Evolutionary conservation across 2,113 vertebrate genomes (phyloP).

Genomic region (Sinocyclocheilus anophthalmus): DNA sequence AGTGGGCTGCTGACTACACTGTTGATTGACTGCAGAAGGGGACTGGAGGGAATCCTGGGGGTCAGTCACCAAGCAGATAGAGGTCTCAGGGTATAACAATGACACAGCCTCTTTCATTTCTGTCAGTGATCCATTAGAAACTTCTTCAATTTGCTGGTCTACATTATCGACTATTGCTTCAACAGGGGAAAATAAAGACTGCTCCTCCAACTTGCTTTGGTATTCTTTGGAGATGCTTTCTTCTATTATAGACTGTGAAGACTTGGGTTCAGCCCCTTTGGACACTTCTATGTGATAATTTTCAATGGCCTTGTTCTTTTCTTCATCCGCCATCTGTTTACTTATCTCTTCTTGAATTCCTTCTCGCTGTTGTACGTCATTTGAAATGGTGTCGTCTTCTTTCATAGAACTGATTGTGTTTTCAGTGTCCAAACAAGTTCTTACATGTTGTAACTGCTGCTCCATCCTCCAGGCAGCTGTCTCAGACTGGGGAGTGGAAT

Average conservation of each 20-base stretch:
- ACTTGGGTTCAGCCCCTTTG: constrained; percentile 32
- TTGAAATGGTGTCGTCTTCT: constrained; percentile 12
- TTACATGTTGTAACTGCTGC: neutral
- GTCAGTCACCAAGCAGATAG: constrained; percentile 12
- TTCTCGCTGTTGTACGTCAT: constrained; percentile 52
- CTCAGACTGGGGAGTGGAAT: constrained; percentile 3
- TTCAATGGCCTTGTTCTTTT: constrained; percentile 29
- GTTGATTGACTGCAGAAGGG: neutral
- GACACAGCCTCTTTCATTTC: constrained; percentile 13
- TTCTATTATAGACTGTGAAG: constrained; percentile 27
- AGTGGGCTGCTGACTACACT: constrained; percentile 16
- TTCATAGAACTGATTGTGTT: constrained; percentile 45
- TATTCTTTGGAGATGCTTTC: constrained; percentile 24
- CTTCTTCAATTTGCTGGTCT: neutral
- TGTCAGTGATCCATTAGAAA: neutral
- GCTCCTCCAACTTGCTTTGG: constrained; percentile 21
- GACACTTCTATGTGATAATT: constrained; percentile 46
- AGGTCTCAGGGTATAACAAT: constrained; percentile 22
- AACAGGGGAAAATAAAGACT: neutral
- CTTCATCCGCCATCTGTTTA: constrained; percentile 45
- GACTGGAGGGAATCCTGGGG: constrained; percentile 32
- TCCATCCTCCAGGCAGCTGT: neutral
- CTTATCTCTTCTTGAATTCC: constrained; percentile 54
- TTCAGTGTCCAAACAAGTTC: constrained; percentile 39
- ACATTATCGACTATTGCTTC: neutral